These are phyloP conservation scores for Craniophora ligustri DNA, from an alignment of 2,888 invertebrate genomes.

Conservation along the genomic window DNA sequence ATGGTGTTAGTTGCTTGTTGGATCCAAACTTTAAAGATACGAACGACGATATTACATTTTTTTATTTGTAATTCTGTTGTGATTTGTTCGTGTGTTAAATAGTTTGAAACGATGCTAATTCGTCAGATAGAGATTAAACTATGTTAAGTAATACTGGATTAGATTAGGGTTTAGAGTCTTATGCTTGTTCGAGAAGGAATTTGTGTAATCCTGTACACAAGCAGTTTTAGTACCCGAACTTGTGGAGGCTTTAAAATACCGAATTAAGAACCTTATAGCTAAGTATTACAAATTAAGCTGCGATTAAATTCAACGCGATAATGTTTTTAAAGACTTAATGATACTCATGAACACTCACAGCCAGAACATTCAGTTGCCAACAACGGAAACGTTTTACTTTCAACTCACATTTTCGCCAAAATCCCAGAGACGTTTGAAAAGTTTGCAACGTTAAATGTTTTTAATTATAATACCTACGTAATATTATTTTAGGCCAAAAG, in stretches of 20 bases:
- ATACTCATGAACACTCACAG: not conserved
- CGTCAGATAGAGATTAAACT: not conserved
- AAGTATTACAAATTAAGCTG: not conserved
- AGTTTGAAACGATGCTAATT: not conserved
- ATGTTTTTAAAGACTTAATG: not conserved
- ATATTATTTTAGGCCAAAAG: constrained; percentile 5
- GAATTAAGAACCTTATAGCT: not conserved
- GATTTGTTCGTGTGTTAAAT: constrained; percentile 1
- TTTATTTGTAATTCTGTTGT: constrained; percentile 7
- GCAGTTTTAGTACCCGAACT: too few relatives aligned
- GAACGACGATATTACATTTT: constrained; percentile 14
- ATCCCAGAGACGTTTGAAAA: constrained; percentile 8
- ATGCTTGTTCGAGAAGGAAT: not conserved
- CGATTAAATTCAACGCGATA: not conserved
- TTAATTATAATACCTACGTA: constrained; percentile 21
- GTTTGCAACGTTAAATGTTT: constrained; percentile 10
- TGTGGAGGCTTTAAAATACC: not conserved
- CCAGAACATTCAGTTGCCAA: not conserved
- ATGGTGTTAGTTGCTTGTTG: constrained; percentile 22
- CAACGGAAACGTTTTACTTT: not conserved
- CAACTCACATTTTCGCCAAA: constrained; percentile 2
- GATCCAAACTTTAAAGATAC: constrained; percentile 14
- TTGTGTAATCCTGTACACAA: not conserved
- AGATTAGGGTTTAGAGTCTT: too few relatives aligned
- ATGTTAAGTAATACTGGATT: not conserved